These are phyloP conservation scores for Cyphomyrmex costatus DNA, from an alignment of 1,140 invertebrate genomes.

Conservation along the genomic window DNA sequence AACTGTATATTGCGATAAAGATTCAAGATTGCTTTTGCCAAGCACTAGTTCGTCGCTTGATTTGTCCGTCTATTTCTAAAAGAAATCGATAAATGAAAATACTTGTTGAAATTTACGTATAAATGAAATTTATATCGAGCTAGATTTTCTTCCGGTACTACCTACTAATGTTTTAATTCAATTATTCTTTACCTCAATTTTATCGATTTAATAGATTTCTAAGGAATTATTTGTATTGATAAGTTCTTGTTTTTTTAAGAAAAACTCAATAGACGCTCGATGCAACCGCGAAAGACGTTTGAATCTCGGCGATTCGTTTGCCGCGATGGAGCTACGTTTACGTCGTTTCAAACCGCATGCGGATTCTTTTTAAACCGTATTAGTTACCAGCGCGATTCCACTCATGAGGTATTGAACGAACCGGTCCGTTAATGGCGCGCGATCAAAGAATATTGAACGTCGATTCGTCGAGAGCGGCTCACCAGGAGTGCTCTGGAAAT, in stretches of 20 bases:
- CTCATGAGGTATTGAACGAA: slow-evolving; percentile 70
- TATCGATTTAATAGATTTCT: background rate
- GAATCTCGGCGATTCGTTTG: background rate
- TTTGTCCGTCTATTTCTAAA: background rate
- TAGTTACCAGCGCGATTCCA: slow-evolving; percentile 72
- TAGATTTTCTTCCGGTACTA: background rate
- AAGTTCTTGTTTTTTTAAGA: background rate
- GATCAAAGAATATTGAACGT: slow-evolving; percentile 76
- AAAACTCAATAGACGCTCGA: background rate
- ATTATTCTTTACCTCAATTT: background rate
- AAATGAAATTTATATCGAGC: background rate
- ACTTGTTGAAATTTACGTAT: background rate
- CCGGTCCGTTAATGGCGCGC: slow-evolving; percentile 67
- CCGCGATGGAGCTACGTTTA: slow-evolving; percentile 13
- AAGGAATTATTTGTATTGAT: background rate
- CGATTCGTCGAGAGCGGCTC: slow-evolving; percentile 65
- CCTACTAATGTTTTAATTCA: background rate
- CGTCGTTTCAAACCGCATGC: slow-evolving; percentile 41
- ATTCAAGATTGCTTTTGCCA: background rate
- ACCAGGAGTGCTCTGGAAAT: slow-evolving; percentile 67
- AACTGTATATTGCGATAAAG: background rate
- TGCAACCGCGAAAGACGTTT: background rate
- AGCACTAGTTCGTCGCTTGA: background rate
- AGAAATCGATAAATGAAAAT: background rate
- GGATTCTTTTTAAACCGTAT: slow-evolving; percentile 70